phyloP scores from a whole-genome alignment of 2,113 vertebrate species.

The Ptilonorhynchus violaceus region DNA sequence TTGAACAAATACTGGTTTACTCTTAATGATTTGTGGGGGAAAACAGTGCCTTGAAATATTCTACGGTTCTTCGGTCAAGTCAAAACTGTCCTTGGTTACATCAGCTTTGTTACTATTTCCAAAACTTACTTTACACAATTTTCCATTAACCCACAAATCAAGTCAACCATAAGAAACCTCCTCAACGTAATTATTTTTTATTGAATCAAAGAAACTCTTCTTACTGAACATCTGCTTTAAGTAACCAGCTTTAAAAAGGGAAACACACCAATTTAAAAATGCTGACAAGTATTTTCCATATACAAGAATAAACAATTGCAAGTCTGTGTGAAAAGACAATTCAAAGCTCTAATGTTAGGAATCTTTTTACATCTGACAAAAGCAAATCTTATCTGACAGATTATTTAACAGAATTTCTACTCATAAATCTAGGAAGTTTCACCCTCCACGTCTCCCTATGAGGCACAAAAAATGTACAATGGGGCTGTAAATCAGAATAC shows the following conservation, averaged over 20 bases:
- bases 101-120: neutral
- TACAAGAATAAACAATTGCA: neutral
- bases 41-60: neutral
- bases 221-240: neutral
- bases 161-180: neutral
- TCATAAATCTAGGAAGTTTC: neutral
- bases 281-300: neutral
- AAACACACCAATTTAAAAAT: neutral
- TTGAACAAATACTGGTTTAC: neutral
- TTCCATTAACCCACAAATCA: neutral
- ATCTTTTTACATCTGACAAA: neutral
- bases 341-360: neutral
- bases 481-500: neutral
- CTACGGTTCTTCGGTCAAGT: neutral
- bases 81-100: neutral
- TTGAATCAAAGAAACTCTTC: neutral
- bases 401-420: neutral
- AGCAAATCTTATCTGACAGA: neutral
- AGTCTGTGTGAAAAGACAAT: neutral
- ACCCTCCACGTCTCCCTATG: rapidly evolving
- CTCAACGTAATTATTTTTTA: neutral
- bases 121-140: neutral
- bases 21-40: neutral
- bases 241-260: neutral
- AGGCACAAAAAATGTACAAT: neutral